Percentiles rank a stretch among this genome's conserved stretches.
Evolutionary conservation across 37 sponge, comb jelly and placozoan species (phyloP).

Genomic region (Mnemiopsis leidyi): DNA sequence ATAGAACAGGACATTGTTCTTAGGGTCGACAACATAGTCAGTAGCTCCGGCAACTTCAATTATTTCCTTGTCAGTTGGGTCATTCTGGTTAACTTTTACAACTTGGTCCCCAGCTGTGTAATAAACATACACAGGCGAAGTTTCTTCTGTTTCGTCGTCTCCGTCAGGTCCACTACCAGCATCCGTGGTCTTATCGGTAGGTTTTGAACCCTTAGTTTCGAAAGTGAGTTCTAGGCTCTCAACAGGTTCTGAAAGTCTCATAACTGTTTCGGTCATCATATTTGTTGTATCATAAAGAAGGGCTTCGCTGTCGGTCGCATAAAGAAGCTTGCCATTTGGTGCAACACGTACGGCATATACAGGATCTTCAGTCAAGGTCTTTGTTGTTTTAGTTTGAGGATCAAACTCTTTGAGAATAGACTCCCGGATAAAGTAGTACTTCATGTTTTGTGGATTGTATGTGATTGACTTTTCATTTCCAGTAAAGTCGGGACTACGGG

Average conservation of each 20-base stretch:
- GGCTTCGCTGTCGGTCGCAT: neutral
- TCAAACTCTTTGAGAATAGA: neutral
- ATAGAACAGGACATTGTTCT: neutral
- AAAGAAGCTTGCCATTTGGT: neutral
- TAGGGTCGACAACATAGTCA: neutral
- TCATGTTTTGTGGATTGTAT: constrained; percentile 20
- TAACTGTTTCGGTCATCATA: neutral
- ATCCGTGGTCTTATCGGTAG: neutral
- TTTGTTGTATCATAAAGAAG: neutral
- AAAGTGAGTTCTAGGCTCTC: neutral
- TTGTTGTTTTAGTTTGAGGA: neutral
- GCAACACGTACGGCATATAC: neutral
- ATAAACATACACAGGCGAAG: neutral
- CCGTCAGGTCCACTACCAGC: neutral
- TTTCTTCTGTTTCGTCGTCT: neutral
- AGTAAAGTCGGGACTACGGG: neutral
- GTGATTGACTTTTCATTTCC: neutral
- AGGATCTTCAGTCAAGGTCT: neutral
- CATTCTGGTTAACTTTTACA: neutral
- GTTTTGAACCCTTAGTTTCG: neutral
- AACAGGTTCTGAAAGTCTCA: neutral
- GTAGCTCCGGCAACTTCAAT: neutral
- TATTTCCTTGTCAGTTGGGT: neutral
- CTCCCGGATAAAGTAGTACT: neutral
- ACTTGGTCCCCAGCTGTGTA: neutral